Base-by-base conservation (phyloP, 1,140 invertebrate genomes). In the Drosophila kurseongensis region DNA sequence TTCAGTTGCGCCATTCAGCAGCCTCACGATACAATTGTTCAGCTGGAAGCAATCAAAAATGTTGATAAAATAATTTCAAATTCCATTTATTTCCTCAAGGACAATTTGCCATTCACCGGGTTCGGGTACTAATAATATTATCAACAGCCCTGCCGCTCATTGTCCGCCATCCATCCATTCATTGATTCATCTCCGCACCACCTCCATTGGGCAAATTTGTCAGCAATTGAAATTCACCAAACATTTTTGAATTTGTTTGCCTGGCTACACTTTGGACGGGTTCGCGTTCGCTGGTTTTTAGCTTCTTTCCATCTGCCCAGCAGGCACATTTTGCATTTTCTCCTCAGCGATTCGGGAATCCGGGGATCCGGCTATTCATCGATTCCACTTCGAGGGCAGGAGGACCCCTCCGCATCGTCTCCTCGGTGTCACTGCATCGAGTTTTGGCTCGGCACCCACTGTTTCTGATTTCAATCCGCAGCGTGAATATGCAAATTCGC, bases 31-130 rank as follows among this genome's bases (percentile, higher is more conserved):
- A 59, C 80, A 79, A 79, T 86, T 86, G 84, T 83, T 88, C 79
- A 83, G 84, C 83, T 88, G 84, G 68, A 88, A 88, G 83, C 84
- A 88, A 88, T 89, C 84, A 89, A 84, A 89, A 89, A 89, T 89
- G 80, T 84, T 89, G 84, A 89, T 89, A 89, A 89, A 89, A 89
- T 89, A 84, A 89, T 89, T 89, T 89, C 75, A 89, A 89, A 88
- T 89, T 88, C 80, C 84, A 89, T 88, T 89, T 89, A 84, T 83
- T 84, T 89, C 77, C 84, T 89, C 81, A 89, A 89, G 84, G 84
- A 89, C 84, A 89, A 89, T 89, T 89, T 89, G 84, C 77, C 83
- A 89, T 88, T 88, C 83, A 89, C 84, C 84, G 76, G 51, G 62
- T 83, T 69, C 84, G 76, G 51, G 62, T 83, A 73, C 83, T 86